These are phyloP conservation scores for Talpa occidentalis DNA, from an alignment of 2,113 vertebrate genomes.

Conservation along the genomic window DNA sequence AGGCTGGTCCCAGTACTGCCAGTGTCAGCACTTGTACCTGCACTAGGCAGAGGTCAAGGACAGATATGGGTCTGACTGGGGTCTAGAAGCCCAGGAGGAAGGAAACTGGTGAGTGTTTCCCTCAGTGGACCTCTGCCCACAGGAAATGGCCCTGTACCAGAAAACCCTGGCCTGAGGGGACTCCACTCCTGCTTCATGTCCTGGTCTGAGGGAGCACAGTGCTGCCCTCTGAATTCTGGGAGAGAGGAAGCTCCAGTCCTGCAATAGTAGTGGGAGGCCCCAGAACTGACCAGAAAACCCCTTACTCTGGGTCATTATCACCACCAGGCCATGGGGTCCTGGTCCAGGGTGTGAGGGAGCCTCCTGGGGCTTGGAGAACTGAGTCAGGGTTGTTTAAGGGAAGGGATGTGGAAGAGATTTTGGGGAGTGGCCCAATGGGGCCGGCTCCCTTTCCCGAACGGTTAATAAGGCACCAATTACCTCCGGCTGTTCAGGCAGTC, in stretches of 20 bases:
- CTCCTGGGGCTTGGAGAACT: background rate
- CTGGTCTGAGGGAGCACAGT: fast-evolving
- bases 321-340: fast-evolving
- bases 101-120: fast-evolving
- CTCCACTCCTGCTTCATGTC: too few relatives aligned
- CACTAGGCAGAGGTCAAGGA: background rate
- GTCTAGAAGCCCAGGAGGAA: background rate
- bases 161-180: background rate
- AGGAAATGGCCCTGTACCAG: background rate
- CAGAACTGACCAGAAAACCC: background rate
- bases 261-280: too few relatives aligned
- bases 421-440: background rate
- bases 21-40: background rate
- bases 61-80: background rate
- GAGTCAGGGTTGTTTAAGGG: background rate
- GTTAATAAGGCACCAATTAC: constrained; percentile 13
- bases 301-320: too few relatives aligned
- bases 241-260: too few relatives aligned
- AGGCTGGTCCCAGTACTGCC: background rate
- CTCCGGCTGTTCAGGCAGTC: background rate
- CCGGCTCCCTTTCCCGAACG: background rate
- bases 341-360: background rate
- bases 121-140: background rate
- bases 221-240: background rate
- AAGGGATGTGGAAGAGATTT: background rate